These are phyloP conservation scores for Eptesicus fuscus DNA, from an alignment of 2,113 vertebrate genomes.

Conservation along the genomic window DNA sequence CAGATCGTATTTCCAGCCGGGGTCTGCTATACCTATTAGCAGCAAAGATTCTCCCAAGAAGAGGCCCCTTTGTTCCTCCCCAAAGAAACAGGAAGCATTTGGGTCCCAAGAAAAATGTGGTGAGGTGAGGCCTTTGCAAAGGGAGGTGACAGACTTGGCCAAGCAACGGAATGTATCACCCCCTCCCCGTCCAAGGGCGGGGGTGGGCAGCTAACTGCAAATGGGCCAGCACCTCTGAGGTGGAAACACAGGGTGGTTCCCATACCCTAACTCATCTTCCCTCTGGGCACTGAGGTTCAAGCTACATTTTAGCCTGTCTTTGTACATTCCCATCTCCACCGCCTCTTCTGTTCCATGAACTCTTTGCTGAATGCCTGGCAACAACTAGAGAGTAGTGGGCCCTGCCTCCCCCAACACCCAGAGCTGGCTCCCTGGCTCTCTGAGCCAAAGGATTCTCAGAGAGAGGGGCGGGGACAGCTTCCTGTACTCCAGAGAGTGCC, in stretches of 20 bases:
- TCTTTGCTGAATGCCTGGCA: background rate
- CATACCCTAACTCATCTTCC: background rate
- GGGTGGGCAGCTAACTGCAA: background rate
- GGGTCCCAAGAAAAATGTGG: constrained; percentile 9
- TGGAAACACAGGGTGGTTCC: background rate
- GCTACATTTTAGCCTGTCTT: background rate
- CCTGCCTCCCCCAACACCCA: background rate
- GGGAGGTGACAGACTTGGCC: constrained; percentile 23
- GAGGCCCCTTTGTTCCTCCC: background rate
- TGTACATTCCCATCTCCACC: background rate
- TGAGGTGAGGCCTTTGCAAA: constrained; percentile 14
- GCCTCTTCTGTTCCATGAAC: background rate
- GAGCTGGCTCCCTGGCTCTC: background rate
- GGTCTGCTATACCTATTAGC: constrained; percentile 56
- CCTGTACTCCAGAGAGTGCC: background rate
- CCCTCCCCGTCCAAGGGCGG: background rate
- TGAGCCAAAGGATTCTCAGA: background rate
- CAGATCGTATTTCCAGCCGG: constrained; percentile 46
- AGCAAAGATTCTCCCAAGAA: constrained; percentile 29
- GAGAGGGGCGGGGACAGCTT: background rate
- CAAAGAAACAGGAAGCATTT: constrained; percentile 28
- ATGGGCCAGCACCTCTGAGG: background rate
- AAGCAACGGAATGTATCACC: background rate
- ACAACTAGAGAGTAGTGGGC: background rate
- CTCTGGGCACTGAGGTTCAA: background rate